phyloP scores from a whole-genome alignment of 2,113 vertebrate species.

The Baryphthengus martii region DNA sequence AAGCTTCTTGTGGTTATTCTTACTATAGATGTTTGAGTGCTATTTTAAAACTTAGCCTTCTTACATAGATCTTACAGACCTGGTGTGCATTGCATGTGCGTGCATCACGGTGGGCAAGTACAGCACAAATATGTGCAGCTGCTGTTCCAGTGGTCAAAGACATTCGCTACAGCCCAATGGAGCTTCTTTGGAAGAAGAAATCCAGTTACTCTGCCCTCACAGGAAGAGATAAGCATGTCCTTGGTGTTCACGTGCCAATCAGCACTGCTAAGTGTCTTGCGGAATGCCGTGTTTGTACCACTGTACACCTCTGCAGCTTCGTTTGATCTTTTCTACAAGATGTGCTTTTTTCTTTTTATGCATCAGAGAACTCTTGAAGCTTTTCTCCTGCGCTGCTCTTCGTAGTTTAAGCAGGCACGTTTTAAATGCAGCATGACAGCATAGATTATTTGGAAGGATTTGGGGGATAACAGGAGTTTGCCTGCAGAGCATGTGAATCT shows the following conservation, averaged over 20 bases:
- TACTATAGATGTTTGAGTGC: background rate
- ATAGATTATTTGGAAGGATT: background rate
- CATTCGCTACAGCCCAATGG: fast-evolving
- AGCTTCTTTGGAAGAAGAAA: background rate
- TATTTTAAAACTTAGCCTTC: background rate
- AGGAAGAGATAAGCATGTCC: background rate
- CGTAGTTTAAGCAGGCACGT: background rate
- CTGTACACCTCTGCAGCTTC: background rate
- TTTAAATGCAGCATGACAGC: background rate
- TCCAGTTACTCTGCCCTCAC: background rate
- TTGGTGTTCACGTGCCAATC: background rate
- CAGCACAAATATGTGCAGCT: background rate
- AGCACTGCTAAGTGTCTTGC: fast-evolving
- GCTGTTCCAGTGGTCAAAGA: background rate
- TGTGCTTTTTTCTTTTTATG: background rate
- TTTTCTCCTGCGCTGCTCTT: background rate
- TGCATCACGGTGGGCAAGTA: background rate
- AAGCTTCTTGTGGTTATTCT: background rate
- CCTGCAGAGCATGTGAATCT: background rate
- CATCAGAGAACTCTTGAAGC: background rate
- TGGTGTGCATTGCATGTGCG: background rate
- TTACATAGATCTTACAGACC: background rate
- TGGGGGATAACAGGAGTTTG: background rate
- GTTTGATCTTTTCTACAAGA: background rate
- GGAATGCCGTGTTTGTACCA: background rate